Evolutionary conservation across 30 jellyfish, hydroid and myxozoan species (phyloP).

Genomic region (Phacellophora camtschatica): DNA sequence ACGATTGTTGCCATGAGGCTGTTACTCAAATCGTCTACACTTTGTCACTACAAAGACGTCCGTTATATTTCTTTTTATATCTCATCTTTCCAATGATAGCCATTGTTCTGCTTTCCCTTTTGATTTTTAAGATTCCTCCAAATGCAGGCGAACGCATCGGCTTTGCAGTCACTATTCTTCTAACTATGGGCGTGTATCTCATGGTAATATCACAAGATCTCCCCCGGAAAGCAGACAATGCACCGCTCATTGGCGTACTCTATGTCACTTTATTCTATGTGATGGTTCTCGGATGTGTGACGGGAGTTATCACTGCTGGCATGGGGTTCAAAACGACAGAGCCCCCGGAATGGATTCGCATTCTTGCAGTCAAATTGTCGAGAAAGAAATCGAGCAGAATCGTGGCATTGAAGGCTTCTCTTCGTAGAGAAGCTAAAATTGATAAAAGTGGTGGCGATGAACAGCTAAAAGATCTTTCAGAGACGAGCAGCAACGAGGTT

Average conservation of each 20-base stretch:
- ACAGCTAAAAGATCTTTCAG: too few species aligned
- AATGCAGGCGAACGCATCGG: conserved; percentile 71
- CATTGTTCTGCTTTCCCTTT: conserved; percentile 35
- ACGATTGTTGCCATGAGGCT: conserved; percentile 52
- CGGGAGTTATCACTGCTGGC: conserved; percentile 62
- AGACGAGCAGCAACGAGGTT: too few species aligned
- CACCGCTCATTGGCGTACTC: conserved; percentile 55
- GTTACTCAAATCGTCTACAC: conserved; percentile 34
- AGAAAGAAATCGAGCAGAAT: conserved; percentile 17
- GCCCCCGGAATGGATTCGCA: conserved; percentile 52
- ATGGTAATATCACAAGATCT: conserved; percentile 58
- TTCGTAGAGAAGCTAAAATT: background rate
- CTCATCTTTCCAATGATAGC: conserved; percentile 64
- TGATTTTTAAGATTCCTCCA: conserved; percentile 62
- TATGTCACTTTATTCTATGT: conserved; percentile 60
- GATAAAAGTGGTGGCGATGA: too few species aligned
- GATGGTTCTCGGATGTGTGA: conserved; percentile 50
- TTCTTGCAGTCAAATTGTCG: conserved; percentile 21
- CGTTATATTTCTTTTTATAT: conserved; percentile 55
- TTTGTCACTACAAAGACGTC: conserved; percentile 29
- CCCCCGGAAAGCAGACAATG: conserved; percentile 67
- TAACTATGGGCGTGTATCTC: conserved; percentile 62
- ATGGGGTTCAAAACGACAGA: conserved; percentile 46
- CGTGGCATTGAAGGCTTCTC: conserved; percentile 38
- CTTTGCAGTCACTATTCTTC: conserved; percentile 43